These are phyloP conservation scores for Catocala sponsa DNA, from an alignment of 2,888 invertebrate species.

Conservation along the genomic window DNA sequence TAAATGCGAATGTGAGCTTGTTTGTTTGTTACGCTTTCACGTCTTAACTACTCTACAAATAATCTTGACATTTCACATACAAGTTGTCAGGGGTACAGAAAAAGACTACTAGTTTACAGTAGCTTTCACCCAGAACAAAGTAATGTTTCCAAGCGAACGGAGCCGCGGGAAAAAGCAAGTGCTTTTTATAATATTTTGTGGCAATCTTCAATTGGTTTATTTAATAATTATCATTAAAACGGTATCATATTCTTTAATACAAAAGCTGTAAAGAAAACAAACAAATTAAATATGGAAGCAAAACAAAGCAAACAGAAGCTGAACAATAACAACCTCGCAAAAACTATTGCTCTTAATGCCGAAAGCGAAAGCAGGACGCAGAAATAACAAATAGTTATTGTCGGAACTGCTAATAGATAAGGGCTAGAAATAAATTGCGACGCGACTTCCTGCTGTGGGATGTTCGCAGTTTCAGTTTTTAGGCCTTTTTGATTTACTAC, in stretches of 20 bases:
- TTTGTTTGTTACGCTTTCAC: no score
- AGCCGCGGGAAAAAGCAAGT: no score
- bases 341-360: conserved; percentile 26
- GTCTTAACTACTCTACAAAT: no score
- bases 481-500: conserved; percentile 24
- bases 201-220: no score
- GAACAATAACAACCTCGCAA: conserved; percentile 18
- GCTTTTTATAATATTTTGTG: no score
- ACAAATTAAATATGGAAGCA: not conserved
- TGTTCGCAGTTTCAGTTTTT: conserved; percentile 24
- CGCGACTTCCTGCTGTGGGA: conserved; percentile 39
- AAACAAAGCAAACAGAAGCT: conserved; percentile 11
- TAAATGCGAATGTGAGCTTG: no score
- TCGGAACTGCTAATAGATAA: conserved; percentile 66
- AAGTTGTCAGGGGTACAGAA: no score
- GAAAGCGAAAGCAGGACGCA: conserved; percentile 38
- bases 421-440: conserved; percentile 51
- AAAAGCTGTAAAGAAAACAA: conserved; percentile 3
- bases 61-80: no score
- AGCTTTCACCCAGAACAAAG: no score
- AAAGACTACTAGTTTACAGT: no score
- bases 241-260: conserved; percentile 9
- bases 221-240: no score
- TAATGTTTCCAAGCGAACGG: no score
- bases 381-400: conserved; percentile 74